These are phyloP conservation scores for Scaptomyza hsui DNA, from an alignment of 1,140 invertebrate genomes.

Conservation along the genomic window DNA sequence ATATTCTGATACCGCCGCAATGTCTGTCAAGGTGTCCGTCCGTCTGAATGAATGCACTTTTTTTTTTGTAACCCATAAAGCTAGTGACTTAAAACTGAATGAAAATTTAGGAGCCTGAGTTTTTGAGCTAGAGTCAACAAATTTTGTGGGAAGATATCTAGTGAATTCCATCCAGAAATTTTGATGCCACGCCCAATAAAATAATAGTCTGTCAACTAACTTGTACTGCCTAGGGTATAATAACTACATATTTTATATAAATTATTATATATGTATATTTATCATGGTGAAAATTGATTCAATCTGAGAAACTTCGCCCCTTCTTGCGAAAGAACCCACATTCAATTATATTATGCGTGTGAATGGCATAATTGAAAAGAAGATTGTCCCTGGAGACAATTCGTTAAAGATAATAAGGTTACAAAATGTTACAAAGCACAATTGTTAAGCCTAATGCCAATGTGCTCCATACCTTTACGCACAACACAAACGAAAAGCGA, in stretches of 20 bases:
- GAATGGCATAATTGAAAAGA: conserved; percentile 76
- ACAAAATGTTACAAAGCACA: conserved; percentile 64
- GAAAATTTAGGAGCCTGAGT: no score
- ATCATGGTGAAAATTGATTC: conserved; percentile 36
- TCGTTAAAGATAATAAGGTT: conserved; percentile 82
- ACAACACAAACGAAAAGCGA: conserved; percentile 32
- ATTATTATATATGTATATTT: neutral
- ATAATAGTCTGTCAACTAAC: no score
- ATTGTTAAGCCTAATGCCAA: conserved; percentile 70
- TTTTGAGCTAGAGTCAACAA: no score
- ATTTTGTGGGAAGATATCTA: no score
- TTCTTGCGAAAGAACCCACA: conserved; percentile 46
- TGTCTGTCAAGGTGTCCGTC: no score
- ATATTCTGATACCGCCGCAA: no score
- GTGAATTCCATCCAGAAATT: no score
- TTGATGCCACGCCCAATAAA: no score
- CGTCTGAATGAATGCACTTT: no score
- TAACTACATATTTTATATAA: neutral
- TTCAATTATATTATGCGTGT: conserved; percentile 79
- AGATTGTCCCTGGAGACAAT: conserved; percentile 73
- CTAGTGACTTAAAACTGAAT: no score
- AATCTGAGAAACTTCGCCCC: conserved; percentile 15
- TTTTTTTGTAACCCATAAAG: no score
- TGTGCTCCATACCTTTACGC: conserved; percentile 34
- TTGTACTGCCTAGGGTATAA: no score